Evolutionary conservation across 2,888 invertebrate genomes (phyloP), one percentile per base, ranked within the genome.

Genomic region (Drepana falcataria): DNA sequence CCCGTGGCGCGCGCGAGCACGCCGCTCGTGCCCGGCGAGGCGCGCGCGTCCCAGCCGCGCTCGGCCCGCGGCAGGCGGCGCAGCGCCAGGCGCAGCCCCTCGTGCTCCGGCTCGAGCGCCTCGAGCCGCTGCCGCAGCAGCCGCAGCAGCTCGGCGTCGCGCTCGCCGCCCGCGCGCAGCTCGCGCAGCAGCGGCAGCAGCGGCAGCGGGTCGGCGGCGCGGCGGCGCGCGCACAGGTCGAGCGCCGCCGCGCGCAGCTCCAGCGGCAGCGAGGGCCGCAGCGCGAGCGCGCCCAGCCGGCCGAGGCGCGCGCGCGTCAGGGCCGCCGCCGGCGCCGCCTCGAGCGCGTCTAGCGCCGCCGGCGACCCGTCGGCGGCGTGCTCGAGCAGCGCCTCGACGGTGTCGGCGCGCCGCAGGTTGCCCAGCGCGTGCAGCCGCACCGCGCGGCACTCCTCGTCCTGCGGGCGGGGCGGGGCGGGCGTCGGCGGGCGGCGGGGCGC

Each of bases 61-160:
- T 72, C 59, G 35, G 47, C 48, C 6, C 48, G 53, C 35, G 54
- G 69, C 66, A 81, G 61, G 57, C 49, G 55, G 35, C 60, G 61
- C 59, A 73, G 69, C 53, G 9, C 9, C 6, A 69, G 35, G 37
- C 33, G 49, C 49, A 49, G 37, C 49, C 9, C 58, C 56, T 59
- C 58, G 48, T 58, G 47, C 5, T 56, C 48, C 56, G 34, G 51
- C 49, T 47, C 63, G 35, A 76, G 75, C 66, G 69, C 58, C 9
- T 3, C 64, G 66, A 79, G 59, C 51, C 81, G 75, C 73, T 71
- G 75, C 81, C 81, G 79, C 68, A 81, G 73, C 68, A 82, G 57
- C 58, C 84, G 83, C 21, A 73, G 79, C 76, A 84, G 77, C 76
- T 85, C 85, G 7, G 33, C 40, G 40, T 51, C 48, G 47, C 35